Evolutionary conservation across 2,797 vertebrate genomes (phyloP).

Genomic region (Myotis planiceps): DNA sequence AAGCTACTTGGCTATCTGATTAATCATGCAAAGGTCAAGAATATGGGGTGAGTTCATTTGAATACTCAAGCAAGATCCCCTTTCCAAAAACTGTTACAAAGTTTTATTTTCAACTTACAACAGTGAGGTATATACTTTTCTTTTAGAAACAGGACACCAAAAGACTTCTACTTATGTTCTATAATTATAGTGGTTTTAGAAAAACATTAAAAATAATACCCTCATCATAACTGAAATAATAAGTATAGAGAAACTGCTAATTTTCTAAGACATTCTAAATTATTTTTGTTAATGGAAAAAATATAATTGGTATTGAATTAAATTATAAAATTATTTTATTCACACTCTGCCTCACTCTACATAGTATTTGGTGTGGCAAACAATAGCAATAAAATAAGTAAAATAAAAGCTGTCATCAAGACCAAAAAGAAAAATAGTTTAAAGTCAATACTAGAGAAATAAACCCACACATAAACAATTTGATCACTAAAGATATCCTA

Average conservation of each 20-base stretch:
- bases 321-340: conserved; percentile 55
- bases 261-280: conserved; percentile 56
- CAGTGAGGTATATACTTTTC: background rate
- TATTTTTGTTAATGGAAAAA: conserved; percentile 30
- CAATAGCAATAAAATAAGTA: background rate
- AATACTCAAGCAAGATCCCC: conserved; percentile 41
- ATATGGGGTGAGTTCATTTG: conserved; percentile 59
- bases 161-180: conserved; percentile 2
- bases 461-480: background rate
- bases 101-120: conserved; percentile 54
- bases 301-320: conserved; percentile 38
- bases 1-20: conserved; percentile 47
- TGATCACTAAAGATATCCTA: conserved; percentile 12
- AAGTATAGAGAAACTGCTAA: conserved; percentile 47
- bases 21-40: conserved; percentile 71
- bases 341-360: background rate
- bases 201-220: conserved; percentile 32
- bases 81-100: conserved; percentile 44
- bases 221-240: conserved; percentile 21
- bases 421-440: background rate
- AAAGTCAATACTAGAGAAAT: conserved; percentile 13
- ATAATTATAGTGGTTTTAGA: background rate
- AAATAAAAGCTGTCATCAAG: conserved; percentile 35
- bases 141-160: conserved; percentile 37
- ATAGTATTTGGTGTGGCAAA: conserved; percentile 30